These are phyloP conservation scores for Trissolcus basalis DNA, from an alignment of 1,140 invertebrate genomes.

Conservation along the genomic window DNA sequence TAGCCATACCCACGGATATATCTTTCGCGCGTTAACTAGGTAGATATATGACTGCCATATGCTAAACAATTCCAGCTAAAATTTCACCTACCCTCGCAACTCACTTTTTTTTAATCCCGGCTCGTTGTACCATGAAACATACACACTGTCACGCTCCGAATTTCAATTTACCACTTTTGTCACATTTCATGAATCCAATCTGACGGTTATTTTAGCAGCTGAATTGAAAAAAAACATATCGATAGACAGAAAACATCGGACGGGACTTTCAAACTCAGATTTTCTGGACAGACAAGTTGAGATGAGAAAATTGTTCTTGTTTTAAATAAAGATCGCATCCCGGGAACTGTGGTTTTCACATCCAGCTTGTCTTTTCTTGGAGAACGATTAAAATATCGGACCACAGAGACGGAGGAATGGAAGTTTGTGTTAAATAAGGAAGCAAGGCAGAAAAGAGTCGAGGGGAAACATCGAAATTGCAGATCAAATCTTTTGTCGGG, in stretches of 20 bases:
- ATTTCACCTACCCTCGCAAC: constrained; percentile 36
- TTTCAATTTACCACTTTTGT: not conserved
- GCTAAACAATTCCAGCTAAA: constrained; percentile 58
- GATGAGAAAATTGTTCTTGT: too few relatives aligned
- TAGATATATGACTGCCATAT: constrained; percentile 69
- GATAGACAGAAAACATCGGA: too few relatives aligned
- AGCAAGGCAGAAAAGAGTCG: constrained; percentile 30
- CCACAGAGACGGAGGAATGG: too few relatives aligned
- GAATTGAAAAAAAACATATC: too few relatives aligned
- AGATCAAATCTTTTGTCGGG: constrained; percentile 59
- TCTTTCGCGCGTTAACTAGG: constrained; percentile 68
- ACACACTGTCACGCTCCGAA: not conserved
- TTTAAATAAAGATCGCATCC: too few relatives aligned
- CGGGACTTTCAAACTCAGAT: too few relatives aligned
- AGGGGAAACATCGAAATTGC: constrained; percentile 58
- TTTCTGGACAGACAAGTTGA: too few relatives aligned
- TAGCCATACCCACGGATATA: constrained; percentile 54
- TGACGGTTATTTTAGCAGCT: too few relatives aligned
- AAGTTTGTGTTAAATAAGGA: too few relatives aligned
- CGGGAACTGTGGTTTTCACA: too few relatives aligned
- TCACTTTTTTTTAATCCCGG: constrained; percentile 34
- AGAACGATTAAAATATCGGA: too few relatives aligned
- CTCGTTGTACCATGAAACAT: constrained; percentile 26
- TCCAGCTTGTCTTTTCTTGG: too few relatives aligned
- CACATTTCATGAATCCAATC: not conserved